phyloP scores from a whole-genome alignment of 1,140 invertebrate genomes.

The Ericerus pela region DNA sequence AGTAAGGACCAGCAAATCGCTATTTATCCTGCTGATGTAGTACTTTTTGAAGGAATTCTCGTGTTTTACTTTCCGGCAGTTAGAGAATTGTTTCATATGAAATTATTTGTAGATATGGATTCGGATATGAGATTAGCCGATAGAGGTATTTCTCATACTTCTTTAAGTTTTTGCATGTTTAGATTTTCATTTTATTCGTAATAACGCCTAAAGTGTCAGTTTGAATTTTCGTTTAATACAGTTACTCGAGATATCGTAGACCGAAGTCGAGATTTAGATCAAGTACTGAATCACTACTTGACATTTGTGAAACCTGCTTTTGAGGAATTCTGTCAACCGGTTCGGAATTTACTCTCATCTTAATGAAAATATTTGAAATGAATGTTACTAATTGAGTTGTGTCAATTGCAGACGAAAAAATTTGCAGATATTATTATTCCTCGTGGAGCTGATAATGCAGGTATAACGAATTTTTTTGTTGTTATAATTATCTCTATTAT shows the following conservation, averaged over 20 bases:
- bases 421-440: slow-evolving; percentile 99
- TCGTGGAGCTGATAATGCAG: slow-evolving; percentile 86
- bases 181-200: neutral
- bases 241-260: slow-evolving; percentile 90
- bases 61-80: slow-evolving; percentile 95
- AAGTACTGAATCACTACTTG: slow-evolving; percentile 92
- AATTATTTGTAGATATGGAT: slow-evolving; percentile 97
- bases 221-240: slow-evolving; percentile 31
- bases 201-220: neutral
- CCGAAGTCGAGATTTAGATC: slow-evolving; percentile 79
- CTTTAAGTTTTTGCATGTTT: slow-evolving; percentile 4
- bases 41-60: slow-evolving; percentile 93
- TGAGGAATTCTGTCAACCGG: slow-evolving; percentile 96
- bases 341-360: slow-evolving; percentile 35
- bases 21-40: slow-evolving; percentile 95
- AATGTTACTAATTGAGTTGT: slow-evolving; percentile 5
- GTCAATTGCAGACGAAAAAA: slow-evolving; percentile 81
- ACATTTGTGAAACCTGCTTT: slow-evolving; percentile 96
- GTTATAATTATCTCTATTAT: neutral
- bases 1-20: slow-evolving; percentile 54
- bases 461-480: slow-evolving; percentile 37
- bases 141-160: slow-evolving; percentile 48
- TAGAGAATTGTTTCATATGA: slow-evolving; percentile 93
- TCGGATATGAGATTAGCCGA: slow-evolving; percentile 90
- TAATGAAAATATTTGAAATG: neutral